Percentiles rank a stretch among this genome's conserved stretches.
Conservation (phyloP, 2,113 vertebrate species). For the Chiloscyllium plagiosum region DNA sequence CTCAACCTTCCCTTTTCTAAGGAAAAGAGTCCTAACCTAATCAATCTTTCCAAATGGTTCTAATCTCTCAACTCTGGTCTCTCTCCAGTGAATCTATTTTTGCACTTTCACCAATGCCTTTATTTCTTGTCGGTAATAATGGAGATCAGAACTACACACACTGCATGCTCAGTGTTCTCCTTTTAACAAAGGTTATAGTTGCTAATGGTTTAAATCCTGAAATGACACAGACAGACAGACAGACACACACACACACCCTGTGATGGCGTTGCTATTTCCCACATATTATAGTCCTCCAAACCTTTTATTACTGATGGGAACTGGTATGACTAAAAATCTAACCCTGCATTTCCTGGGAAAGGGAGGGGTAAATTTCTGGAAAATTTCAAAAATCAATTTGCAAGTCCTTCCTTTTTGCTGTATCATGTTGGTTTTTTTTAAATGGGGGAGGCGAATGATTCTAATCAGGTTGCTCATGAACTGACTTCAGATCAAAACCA, state of each 20-base stretch:
- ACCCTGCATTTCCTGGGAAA: slow-evolving; percentile 36
- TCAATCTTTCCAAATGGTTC: background rate
- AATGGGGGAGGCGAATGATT: slow-evolving; percentile 17
- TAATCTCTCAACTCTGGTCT: background rate
- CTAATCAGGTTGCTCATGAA: slow-evolving; percentile 35
- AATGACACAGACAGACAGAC: slow-evolving; percentile 14
- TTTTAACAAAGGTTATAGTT: background rate
- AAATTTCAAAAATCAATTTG: slow-evolving; percentile 33
- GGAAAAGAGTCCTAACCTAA: background rate
- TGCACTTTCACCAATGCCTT: background rate
- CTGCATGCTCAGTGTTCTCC: background rate
- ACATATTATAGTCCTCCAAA: background rate
- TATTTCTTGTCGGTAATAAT: background rate
- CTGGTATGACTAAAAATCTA: slow-evolving; percentile 15
- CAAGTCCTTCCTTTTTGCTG: slow-evolving; percentile 27
- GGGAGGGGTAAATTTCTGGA: slow-evolving; percentile 34
- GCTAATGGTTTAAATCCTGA: slow-evolving; percentile 15
- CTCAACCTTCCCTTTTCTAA: background rate
- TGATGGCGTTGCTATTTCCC: background rate
- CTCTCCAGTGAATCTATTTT: background rate
- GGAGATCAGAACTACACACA: background rate
- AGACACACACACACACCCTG: background rate
- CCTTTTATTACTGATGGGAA: background rate
- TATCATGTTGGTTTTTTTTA: slow-evolving; percentile 36
- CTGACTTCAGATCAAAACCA: slow-evolving; percentile 32